A percentile compares a stretch with the other conserved stretches of the same genome.
Evolutionary conservation across 92 coral and sea anemone species (phyloP).

Genomic region (Bergia sp.): DNA sequence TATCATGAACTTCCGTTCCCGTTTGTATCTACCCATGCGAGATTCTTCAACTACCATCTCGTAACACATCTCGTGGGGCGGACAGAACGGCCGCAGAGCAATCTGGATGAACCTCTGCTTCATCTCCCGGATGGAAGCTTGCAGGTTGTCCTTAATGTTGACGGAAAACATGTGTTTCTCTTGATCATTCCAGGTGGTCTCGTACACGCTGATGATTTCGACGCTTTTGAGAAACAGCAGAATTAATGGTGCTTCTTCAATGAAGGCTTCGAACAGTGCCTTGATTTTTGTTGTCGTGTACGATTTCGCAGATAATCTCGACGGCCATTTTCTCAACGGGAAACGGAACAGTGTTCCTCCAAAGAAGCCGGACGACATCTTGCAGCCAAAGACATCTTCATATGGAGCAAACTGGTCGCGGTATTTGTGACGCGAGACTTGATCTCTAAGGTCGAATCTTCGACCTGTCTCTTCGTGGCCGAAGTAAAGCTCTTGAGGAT

Average conservation of each 20-base stretch:
- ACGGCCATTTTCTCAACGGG: slow-evolving; percentile 93
- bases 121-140: slow-evolving; percentile 60
- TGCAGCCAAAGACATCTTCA: slow-evolving; percentile 83
- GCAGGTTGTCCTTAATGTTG: slow-evolving; percentile 67
- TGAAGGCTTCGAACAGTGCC: slow-evolving; percentile 83
- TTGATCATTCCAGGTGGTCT: slow-evolving; percentile 75
- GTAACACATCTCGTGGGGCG: slow-evolving; percentile 77
- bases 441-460: slow-evolving; percentile 75
- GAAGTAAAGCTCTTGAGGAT: slow-evolving; percentile 94
- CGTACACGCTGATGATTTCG: slow-evolving; percentile 74
- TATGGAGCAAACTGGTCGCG: slow-evolving; percentile 92
- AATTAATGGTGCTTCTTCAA: slow-evolving; percentile 83
- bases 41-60: slow-evolving; percentile 70
- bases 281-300: slow-evolving; percentile 77
- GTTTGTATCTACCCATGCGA: slow-evolving; percentile 55
- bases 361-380: slow-evolving; percentile 71
- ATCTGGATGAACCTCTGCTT: slow-evolving; percentile 64
- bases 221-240: slow-evolving; percentile 84
- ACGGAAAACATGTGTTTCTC: slow-evolving; percentile 73
- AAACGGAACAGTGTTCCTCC: slow-evolving; percentile 93
- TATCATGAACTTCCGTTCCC: slow-evolving; percentile 70
- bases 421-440: slow-evolving; percentile 61
- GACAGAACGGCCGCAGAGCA: slow-evolving; percentile 53
- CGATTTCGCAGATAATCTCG: slow-evolving; percentile 83
- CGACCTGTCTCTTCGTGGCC: slow-evolving; percentile 88